phyloP scores from a whole-genome alignment of 1,140 invertebrate genomes.

The Achroia grisella region DNA sequence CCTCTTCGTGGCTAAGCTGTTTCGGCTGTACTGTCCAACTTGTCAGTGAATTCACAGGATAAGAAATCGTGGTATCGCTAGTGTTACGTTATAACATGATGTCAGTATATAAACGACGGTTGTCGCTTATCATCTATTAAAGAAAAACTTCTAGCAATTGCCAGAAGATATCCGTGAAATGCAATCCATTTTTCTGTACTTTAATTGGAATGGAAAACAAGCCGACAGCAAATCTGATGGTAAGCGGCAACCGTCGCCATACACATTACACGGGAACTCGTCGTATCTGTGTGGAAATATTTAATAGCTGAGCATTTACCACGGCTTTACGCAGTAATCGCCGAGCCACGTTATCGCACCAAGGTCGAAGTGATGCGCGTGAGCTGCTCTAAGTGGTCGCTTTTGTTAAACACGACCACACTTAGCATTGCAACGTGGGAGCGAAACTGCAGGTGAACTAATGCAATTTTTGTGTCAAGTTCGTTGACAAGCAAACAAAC shows the following conservation, averaged over 20 bases:
- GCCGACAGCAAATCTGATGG: no score
- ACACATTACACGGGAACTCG: neutral
- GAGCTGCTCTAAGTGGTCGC: slow-evolving; percentile 5
- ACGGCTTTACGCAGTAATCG: slow-evolving; percentile 1
- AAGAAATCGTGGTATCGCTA: no score
- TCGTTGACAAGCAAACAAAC: neutral
- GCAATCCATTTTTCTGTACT: neutral
- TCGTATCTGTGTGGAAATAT: neutral
- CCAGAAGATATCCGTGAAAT: neutral
- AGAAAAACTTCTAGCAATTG: neutral
- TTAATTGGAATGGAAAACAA: no score
- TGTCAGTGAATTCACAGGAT: no score
- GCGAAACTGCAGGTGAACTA: slow-evolving; percentile 4
- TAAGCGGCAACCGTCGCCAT: no score
- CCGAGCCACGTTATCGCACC: slow-evolving; percentile 15
- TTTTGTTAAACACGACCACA: slow-evolving; percentile 1
- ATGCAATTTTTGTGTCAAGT: slow-evolving; percentile 5
- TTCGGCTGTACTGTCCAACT: no score
- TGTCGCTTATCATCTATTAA: no score
- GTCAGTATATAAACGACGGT: no score
- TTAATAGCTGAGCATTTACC: no score
- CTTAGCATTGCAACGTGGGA: slow-evolving; percentile 1
- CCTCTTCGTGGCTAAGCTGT: no score
- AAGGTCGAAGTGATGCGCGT: slow-evolving; percentile 22
- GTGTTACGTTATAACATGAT: no score